Percentiles rank a stretch among this genome's conserved stretches.
These are phyloP conservation scores for Luperina testacea DNA, from an alignment of 2,888 invertebrate genomes.

Conservation along the genomic window DNA sequence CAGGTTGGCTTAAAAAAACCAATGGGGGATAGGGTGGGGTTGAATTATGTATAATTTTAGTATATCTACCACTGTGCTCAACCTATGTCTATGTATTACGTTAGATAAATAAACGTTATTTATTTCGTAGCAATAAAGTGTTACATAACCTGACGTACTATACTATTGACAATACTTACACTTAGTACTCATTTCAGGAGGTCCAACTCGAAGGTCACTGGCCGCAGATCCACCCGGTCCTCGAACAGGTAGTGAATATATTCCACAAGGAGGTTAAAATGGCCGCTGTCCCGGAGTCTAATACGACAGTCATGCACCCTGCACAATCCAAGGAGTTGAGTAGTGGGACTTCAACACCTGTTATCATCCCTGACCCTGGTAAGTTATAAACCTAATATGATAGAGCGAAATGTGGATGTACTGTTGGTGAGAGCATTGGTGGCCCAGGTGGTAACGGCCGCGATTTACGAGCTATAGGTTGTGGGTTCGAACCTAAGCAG, in stretches of 20 bases:
- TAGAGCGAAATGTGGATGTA: neutral
- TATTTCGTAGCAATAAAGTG: neutral
- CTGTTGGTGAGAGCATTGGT: too few relatives aligned
- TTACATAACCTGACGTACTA: too few relatives aligned
- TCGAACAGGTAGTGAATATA: conserved; percentile 81
- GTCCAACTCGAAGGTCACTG: conserved; percentile 83
- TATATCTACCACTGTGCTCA: too few relatives aligned
- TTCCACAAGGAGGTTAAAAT: conserved; percentile 70
- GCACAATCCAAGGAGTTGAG: conserved; percentile 26
- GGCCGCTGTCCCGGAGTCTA: conserved; percentile 32
- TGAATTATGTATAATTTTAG: too few relatives aligned
- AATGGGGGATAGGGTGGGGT: too few relatives aligned
- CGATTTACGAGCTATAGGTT: too few relatives aligned
- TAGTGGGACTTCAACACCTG: conserved; percentile 69
- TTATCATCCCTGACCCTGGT: conserved; percentile 71
- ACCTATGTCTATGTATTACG: too few relatives aligned
- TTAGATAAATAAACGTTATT: too few relatives aligned
- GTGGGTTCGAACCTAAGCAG: too few relatives aligned
- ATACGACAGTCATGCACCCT: conserved; percentile 4
- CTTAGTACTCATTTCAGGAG: conserved; percentile 70
- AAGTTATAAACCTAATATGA: conserved; percentile 21
- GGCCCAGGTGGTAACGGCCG: too few relatives aligned
- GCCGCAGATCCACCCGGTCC: conserved; percentile 78
- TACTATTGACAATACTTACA: conserved; percentile 1
- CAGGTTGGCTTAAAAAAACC: neutral